Conservation (phyloP, 2,888 invertebrate species). For the Galerucella nymphaeae region DNA sequence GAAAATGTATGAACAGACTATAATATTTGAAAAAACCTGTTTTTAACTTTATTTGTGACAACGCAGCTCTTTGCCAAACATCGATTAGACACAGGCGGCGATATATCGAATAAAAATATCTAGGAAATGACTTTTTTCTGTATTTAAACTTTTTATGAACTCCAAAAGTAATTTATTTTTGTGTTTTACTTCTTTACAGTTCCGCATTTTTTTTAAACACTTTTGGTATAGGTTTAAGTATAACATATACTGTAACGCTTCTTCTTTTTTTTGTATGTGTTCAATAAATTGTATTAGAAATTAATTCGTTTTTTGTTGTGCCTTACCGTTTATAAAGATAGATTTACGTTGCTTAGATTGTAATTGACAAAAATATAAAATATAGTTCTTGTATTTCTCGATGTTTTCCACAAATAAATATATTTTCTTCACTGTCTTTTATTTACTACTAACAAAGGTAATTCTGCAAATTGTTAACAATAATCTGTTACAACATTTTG, state of each 20-base stretch:
- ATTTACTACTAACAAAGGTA: neutral
- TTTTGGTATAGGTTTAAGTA: constrained; percentile 46
- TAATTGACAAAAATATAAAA: neutral
- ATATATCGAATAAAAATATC: neutral
- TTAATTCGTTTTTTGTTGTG: constrained; percentile 49
- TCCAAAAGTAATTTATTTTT: constrained; percentile 27
- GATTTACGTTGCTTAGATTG: neutral
- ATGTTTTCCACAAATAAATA: constrained; percentile 8
- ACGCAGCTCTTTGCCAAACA: too few relatives aligned
- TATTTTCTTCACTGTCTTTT: constrained; percentile 6
- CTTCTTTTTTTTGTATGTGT: constrained; percentile 47
- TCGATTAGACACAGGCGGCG: too few relatives aligned
- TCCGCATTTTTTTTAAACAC: constrained; percentile 35
- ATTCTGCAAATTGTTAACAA: too few relatives aligned
- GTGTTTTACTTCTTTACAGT: constrained; percentile 38
- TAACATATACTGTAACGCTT: constrained; percentile 42
- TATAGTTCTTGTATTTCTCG: neutral
- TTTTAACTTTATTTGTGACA: too few relatives aligned
- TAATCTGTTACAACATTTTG: too few relatives aligned
- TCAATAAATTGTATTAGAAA: constrained; percentile 50
- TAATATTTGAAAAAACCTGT: too few relatives aligned
- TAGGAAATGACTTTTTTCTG: constrained; percentile 22
- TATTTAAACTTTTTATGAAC: constrained; percentile 20
- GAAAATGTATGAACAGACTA: too few relatives aligned
- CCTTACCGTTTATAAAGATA: constrained; percentile 40